These are phyloP conservation scores for human DNA, from an alignment of 2,113 vertebrate genomes.

Conservation along the genomic window DNA sequence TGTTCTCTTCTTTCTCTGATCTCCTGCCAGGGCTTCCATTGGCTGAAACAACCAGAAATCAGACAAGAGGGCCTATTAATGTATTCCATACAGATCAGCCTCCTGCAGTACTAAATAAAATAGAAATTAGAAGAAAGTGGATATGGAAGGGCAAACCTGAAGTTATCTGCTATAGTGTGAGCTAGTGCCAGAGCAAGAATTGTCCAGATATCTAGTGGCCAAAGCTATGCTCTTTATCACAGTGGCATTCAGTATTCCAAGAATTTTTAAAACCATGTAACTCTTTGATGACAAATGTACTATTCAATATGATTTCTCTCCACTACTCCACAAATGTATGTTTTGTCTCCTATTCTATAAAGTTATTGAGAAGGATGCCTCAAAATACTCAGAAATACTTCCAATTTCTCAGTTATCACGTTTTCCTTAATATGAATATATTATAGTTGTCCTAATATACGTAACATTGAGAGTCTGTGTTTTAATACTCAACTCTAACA, in stretches of 20 bases:
- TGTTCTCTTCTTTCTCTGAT: not conserved
- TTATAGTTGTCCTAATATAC: not conserved
- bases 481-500: not conserved
- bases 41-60: not conserved
- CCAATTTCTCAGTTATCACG: not conserved
- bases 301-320: not conserved
- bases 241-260: not conserved
- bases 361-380: not conserved
- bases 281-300: not conserved
- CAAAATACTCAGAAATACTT: not conserved
- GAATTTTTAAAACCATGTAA: not conserved
- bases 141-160: not conserved
- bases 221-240: not conserved
- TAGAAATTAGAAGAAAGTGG: not conserved
- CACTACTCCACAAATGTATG: not conserved
- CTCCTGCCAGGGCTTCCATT: not conserved
- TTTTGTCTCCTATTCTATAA: not conserved
- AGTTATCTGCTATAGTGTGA: not conserved
- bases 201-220: not conserved
- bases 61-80: not conserved
- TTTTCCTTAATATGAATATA: not conserved
- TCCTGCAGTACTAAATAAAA: not conserved
- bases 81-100: not conserved
- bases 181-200: not conserved
- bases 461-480: not conserved